Evolutionary conservation across 2,797 vertebrate species (phyloP).

Genomic region (Gambusia yucatana): DNA sequence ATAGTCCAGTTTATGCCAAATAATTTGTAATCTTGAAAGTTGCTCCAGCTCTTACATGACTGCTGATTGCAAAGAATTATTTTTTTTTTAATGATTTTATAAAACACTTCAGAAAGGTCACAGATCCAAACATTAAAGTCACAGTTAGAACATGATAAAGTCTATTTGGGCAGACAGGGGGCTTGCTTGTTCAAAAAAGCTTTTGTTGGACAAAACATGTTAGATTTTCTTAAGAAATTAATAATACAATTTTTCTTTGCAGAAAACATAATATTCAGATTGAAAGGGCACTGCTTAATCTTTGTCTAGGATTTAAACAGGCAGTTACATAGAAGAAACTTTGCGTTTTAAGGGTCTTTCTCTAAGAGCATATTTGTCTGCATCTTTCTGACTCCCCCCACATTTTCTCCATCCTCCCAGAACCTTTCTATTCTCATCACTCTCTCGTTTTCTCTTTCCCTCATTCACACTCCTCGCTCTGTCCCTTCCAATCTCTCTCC

Average conservation of each 20-base stretch:
- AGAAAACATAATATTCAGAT: not conserved
- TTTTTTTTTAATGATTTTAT: no score
- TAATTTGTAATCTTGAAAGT: no score
- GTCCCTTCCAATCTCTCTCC: conserved; percentile 86
- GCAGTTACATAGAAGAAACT: conserved; percentile 35
- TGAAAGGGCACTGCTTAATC: not conserved
- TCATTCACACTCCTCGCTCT: conserved; percentile 77
- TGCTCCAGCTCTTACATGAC: no score
- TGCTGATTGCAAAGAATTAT: no score
- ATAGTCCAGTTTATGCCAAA: no score
- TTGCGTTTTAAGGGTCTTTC: conserved; percentile 55
- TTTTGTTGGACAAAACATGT: not conserved
- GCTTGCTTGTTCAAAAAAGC: not conserved
- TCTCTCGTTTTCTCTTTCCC: conserved; percentile 66
- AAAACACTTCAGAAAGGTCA: not conserved
- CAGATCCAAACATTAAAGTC: not conserved
- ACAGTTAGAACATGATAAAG: not conserved
- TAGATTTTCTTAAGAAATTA: not conserved
- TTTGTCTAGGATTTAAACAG: not conserved
- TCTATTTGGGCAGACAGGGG: not conserved
- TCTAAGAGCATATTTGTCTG: conserved; percentile 69
- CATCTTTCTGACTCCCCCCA: conserved; percentile 57
- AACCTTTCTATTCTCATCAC: conserved; percentile 74
- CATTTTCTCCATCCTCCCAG: conserved; percentile 37
- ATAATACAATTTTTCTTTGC: not conserved